Conservation (phyloP, 2,797 vertebrate genomes). For the Myotis findleyi region DNA sequence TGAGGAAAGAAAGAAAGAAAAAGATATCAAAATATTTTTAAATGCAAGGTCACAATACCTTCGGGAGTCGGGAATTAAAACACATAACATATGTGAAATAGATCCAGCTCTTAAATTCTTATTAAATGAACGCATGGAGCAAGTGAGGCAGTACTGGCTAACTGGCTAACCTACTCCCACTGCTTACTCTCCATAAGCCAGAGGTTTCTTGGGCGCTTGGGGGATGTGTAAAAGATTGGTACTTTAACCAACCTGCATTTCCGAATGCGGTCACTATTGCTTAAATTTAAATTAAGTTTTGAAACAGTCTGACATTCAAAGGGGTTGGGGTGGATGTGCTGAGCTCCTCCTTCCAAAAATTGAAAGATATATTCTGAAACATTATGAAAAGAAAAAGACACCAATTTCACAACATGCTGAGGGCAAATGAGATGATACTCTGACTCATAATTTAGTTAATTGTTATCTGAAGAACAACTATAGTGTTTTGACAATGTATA, state of each 20-base stretch:
- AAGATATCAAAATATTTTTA: not conserved
- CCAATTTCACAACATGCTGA: slow-evolving; percentile 34
- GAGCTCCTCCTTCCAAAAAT: not conserved
- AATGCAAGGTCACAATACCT: slow-evolving; percentile 49
- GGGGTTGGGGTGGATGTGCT: not conserved
- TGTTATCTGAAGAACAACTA: slow-evolving; percentile 48
- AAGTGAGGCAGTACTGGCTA: not conserved
- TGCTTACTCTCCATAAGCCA: not conserved
- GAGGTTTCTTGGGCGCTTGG: not conserved
- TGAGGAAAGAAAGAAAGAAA: not conserved
- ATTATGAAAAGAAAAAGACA: slow-evolving; percentile 23
- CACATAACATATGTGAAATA: not conserved
- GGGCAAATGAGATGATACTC: slow-evolving; percentile 17
- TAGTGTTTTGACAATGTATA: slow-evolving; percentile 32
- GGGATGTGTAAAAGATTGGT: not conserved
- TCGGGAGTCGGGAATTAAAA: slow-evolving; percentile 57
- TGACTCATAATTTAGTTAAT: slow-evolving; percentile 42
- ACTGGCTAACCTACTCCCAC: not conserved
- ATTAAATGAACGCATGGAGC: slow-evolving; percentile 52
- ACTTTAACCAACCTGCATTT: not conserved
- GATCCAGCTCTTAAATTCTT: slow-evolving; percentile 41
- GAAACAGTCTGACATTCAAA: slow-evolving; percentile 47
- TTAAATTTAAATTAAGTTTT: slow-evolving; percentile 47
- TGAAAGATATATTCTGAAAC: slow-evolving; percentile 38
- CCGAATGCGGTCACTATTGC: slow-evolving; percentile 21